Evolutionary conservation across 1,140 invertebrate species (phyloP).

Genomic region (Brachionus asplanchnoidis): DNA sequence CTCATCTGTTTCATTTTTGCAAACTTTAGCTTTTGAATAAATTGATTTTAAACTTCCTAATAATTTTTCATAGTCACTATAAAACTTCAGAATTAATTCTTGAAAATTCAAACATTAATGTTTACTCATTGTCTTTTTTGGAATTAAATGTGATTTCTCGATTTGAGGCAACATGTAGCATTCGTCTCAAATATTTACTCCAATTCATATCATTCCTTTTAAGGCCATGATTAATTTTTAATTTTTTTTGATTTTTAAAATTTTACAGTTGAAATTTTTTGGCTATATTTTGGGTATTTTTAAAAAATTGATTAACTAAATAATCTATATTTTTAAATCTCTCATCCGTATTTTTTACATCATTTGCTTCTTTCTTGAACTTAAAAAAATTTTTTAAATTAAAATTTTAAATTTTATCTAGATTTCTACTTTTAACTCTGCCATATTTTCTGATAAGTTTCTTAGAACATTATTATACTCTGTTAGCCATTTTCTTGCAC

Average conservation of each 20-base stretch:
- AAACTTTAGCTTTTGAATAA: constrained; percentile 47
- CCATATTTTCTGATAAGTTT: background rate
- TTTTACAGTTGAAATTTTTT: constrained; percentile 4
- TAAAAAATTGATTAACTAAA: background rate
- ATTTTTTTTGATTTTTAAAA: background rate
- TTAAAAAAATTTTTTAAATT: background rate
- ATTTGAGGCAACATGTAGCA: background rate
- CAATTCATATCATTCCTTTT: background rate
- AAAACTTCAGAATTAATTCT: no score
- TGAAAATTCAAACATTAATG: background rate
- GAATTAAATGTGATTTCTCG: background rate
- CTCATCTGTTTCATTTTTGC: constrained; percentile 1
- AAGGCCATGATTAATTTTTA: background rate
- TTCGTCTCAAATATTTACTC: background rate
- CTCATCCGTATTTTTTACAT: background rate
- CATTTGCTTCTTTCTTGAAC: constrained; percentile 11
- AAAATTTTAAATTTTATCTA: background rate
- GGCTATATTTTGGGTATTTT: background rate
- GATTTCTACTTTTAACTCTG: background rate
- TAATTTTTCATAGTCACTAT: background rate
- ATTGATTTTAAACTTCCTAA: constrained; percentile 43
- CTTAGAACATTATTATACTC: background rate
- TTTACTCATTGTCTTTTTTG: constrained; percentile 14
- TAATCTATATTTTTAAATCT: background rate
- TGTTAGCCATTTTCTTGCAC: constrained; percentile 16